Percentiles rank a stretch among this genome's conserved stretches.
phyloP scores from a whole-genome alignment of 92 coral and sea anemone genomes.

The Virgularia gustaviana region DNA sequence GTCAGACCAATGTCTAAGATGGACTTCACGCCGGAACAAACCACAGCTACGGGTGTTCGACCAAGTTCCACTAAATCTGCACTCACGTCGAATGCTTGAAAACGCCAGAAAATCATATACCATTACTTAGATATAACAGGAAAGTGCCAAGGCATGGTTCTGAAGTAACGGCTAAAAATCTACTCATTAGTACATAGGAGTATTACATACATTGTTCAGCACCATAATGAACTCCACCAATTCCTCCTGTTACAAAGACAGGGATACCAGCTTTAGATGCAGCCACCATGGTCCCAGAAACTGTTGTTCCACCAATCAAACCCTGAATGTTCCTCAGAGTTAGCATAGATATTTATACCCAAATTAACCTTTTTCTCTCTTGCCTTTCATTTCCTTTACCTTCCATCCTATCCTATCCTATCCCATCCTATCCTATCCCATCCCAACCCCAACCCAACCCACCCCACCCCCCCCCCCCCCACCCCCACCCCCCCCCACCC shows the following conservation, averaged over 20 bases:
- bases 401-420: no score
- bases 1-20: constrained; percentile 84
- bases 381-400: no score
- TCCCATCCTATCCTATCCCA: no score
- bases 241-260: constrained; percentile 95
- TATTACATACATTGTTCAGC: constrained; percentile 79
- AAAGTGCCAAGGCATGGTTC: neutral
- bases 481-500: no score
- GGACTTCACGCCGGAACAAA: constrained; percentile 96
- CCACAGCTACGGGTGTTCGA: constrained; percentile 80
- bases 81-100: constrained; percentile 90
- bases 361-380: neutral
- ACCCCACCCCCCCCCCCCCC: no score
- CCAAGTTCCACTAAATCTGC: constrained; percentile 96
- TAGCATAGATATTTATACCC: no score
- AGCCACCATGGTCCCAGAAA: constrained; percentile 89
- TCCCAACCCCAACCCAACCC: no score
- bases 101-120: neutral
- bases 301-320: constrained; percentile 89
- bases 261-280: constrained; percentile 87
- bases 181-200: no score
- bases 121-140: neutral
- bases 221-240: constrained; percentile 94
- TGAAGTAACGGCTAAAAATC: no score
- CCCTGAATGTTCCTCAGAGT: constrained; percentile 49